Evolutionary conservation across 1,140 invertebrate genomes (phyloP), one percentile per base, ranked within the genome.

Genomic region (Choristoneura fumiferana): DNA sequence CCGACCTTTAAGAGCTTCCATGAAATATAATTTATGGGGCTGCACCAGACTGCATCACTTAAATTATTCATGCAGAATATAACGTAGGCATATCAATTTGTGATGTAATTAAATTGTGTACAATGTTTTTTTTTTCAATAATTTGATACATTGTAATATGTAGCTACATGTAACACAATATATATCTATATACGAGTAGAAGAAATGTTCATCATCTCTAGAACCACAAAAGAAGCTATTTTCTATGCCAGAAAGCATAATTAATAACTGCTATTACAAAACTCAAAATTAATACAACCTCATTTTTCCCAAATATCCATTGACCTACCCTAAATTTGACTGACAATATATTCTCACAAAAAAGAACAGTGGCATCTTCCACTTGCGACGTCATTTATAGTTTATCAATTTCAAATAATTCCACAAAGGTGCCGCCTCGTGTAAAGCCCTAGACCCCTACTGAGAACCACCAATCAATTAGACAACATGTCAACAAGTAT

Each of bases 401-500:
- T 78, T 84, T 86, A 88, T 88, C 78, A 89, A 86, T 86, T 87
- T 89, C 67, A 74, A 77, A 89, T 85, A 81, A 89, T 82, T 85
- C 77, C 77, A 73, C 82, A 89, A 89, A 89, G 80, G 71, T 59
- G 69, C 86, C 86, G 84, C 77, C 71, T 69, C 72, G 71, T 78
- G 71, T 81, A 83, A 62, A 60, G 61, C 80, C 71, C 71, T 76
- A 76, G 76, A 78, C 81, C 81, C 86, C 84, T 83, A 71, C 77
- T 65, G 86, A 57, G 86, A 82, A 79, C 71, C 77, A 84, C 84
- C 82, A 78, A 89, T 89, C 86, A 89, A 89, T 89, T 89, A 89
- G 84, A 89, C 80, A 84, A 86, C 83, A 84, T 89, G 86, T 89
- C 86, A 89, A 89, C 86, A 89, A 89, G 81, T 89, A 69, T 84